Base-by-base conservation (phyloP, 2,797 vertebrate genomes). In the Muscicapa comitata region DNA sequence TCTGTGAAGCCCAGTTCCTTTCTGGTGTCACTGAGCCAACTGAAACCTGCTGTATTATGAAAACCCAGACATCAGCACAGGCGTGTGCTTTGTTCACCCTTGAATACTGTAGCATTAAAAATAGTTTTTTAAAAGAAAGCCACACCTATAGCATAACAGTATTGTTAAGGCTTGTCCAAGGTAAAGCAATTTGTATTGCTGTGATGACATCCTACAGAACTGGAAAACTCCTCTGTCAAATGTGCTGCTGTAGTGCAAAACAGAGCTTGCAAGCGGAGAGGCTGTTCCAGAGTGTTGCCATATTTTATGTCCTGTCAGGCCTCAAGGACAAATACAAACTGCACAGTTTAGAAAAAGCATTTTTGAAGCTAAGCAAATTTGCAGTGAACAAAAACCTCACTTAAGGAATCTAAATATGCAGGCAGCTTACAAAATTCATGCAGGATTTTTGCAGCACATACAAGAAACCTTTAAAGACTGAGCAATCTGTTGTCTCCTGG, bases 31-130 rank as follows among this genome's bases (percentile, higher is more conserved):
- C n/a, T 19, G 65, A 85, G 91, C 80, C 93, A 96, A 19, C 38
- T 58, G 79, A 94, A 88, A 90, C 83, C 72, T 94, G 24, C 57
- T 58, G n/a, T 55, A 25, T 57, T 91, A 71, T 76, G 73, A 91
- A 84, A 90, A 15, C 50, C 16, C 42, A 75, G 83, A 43, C 74
- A 85, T 85, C 51, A 71, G 75, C 81, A 78, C 11, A 66, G 35
- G 53, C 9, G 0, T 75, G 17, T 83, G 76, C 66, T 93, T 88
- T 89, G 70, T 81, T 91, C 55, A 51, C 35, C 26, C n/a, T 72
- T 11, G 3, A 87, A 38, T 89, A 53, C 24, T 67, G 28, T 59
- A 33, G n/a, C 2, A 1, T 86, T 93, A 79, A 57, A 79, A 83
- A 47, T 8, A 78, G 40, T 38, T 85, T 61, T 57, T 62, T 72